Conservation (phyloP, 2,797 vertebrate species). For the Neomorphus geoffroyi region DNA sequence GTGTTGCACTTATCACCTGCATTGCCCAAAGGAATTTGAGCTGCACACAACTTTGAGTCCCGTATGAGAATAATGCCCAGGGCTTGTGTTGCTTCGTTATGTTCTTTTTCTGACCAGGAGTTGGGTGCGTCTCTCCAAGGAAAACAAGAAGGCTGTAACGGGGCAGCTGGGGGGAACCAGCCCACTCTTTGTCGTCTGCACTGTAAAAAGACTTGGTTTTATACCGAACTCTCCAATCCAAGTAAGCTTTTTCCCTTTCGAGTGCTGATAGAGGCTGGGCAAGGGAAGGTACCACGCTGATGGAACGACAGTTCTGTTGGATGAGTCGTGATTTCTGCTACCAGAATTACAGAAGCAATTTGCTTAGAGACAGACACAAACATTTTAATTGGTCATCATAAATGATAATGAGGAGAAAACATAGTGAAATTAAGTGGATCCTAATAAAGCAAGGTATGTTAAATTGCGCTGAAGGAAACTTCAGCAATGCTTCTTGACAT, state of each 20-base stretch:
- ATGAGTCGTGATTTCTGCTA: neutral
- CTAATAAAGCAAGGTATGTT: conserved; percentile 55
- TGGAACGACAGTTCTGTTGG: neutral
- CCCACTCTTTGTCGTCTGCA: neutral
- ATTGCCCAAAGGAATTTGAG: neutral
- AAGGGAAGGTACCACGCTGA: neutral
- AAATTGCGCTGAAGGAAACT: conserved; percentile 47
- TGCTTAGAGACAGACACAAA: conserved; percentile 38
- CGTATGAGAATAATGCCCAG: neutral
- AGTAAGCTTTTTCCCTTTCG: neutral
- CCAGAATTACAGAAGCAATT: conserved; percentile 24
- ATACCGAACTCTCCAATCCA: neutral
- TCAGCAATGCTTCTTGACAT: conserved; percentile 29
- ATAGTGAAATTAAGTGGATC: conserved; percentile 56
- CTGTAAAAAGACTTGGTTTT: neutral
- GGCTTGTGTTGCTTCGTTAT: neutral
- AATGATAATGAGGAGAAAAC: conserved; percentile 58
- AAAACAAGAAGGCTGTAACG: neutral
- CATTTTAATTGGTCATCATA: conserved; percentile 63
- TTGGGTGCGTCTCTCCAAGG: neutral
- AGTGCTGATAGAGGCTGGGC: neutral
- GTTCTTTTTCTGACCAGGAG: neutral
- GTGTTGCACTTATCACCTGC: neutral
- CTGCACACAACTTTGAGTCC: neutral
- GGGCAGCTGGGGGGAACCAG: neutral